Base-by-base conservation (phyloP, 2,113 vertebrate genomes). In the Calyptommatus sinebrachiatus region DNA sequence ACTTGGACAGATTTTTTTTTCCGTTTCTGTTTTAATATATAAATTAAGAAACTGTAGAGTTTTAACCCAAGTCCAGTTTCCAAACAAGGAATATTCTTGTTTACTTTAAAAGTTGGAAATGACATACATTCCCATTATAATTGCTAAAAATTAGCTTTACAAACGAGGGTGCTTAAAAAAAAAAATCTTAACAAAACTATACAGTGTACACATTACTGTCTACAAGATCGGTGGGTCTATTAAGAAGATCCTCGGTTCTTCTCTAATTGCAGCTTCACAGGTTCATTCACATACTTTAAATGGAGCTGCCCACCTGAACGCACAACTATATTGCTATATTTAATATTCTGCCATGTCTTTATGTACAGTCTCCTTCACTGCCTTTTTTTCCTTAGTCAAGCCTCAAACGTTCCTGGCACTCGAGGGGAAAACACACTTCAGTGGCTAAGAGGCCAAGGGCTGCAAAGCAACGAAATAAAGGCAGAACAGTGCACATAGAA, bases 181-280 rank as follows among this genome's bases (percentile, higher is more conserved):
- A 96, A 96, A 94, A 95, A 96, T 92, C 90, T 94, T 93, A 94
- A 96, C 92, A 96, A 96, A 96, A 96, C 96, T 97, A 97, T 98
- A 99, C 98, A 99, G 98, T 98, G 97, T 99, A 99, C 96, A 98
- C 97, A 98, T 98, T 97, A 95, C 95, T 97, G 97, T 97, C 96
- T 96, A 95, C 93, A 96, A 91, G 95, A 95, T 96, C 97, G 96
- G 96, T 89, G 95, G 71, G 94, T 94, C 96, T 90, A 88, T 96
- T 94, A 96, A 94, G 96, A 97, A 97, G 94, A 97, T 95, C 95
- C 95, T 96, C 92, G 89, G 91, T 90, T 96, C 94, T 95, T 96
- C 93, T 96, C 92, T 90, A 89, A 87, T 93, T 95, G 94, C 96
- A 95, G 95, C 95, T 96, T 98, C 96, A 95, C 95, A 97, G 95